phyloP scores from a whole-genome alignment of 2,797 vertebrate species.

The Sebastes matsubarae region DNA sequence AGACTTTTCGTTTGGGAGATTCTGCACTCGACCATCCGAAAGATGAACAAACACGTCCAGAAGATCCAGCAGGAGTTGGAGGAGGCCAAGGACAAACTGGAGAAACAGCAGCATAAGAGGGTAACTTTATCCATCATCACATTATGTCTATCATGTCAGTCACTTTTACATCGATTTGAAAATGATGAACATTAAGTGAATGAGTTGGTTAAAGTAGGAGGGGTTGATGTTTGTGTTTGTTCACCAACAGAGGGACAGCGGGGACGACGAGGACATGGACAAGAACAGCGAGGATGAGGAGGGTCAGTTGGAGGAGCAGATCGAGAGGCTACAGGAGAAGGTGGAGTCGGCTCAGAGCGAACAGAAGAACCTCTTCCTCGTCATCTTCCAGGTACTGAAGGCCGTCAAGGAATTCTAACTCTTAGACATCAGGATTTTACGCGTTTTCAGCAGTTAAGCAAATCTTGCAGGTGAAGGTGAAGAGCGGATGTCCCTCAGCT shows the following conservation, averaged over 20 bases:
- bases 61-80: constrained; percentile 98
- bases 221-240: neutral
- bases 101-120: constrained; percentile 92
- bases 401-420: fast-evolving
- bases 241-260: constrained; percentile 81
- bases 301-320: constrained; percentile 95
- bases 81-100: constrained; percentile 94
- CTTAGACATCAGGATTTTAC: neutral
- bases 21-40: constrained; percentile 96
- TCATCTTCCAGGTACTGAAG: constrained; percentile 93
- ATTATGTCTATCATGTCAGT: neutral
- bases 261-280: constrained; percentile 91
- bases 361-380: constrained; percentile 99
- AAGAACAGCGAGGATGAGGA: constrained; percentile 95
- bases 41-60: constrained; percentile 99
- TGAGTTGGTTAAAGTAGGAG: neutral
- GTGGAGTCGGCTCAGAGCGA: constrained; percentile 98
- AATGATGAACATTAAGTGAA: too few species aligned
- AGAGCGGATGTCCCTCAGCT: neutral
- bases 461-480: neutral
- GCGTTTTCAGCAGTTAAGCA: neutral
- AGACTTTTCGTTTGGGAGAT: constrained; percentile 98
- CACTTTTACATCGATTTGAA: too few species aligned
- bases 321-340: constrained; percentile 96
- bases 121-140: constrained; percentile 35